Percentiles rank a stretch among this genome's conserved stretches.
Evolutionary conservation across 2,888 invertebrate genomes (phyloP).

Genomic region (Psylliodes chrysocephalus): DNA sequence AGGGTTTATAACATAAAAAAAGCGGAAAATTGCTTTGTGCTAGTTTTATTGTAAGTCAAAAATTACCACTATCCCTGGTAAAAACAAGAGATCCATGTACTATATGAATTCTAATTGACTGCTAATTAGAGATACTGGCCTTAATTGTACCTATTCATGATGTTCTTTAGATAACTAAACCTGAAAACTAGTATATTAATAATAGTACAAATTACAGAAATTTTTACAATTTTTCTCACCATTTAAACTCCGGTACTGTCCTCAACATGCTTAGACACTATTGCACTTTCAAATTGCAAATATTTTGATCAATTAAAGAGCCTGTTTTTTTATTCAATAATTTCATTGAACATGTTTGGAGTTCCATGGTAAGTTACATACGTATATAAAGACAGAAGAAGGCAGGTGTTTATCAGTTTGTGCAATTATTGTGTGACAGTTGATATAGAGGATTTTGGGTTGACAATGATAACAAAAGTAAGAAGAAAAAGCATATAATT

Average conservation of each 20-base stretch:
- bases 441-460: conserved; percentile 10
- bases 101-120: no score
- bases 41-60: no score
- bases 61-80: no score
- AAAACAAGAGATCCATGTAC: no score
- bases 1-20: no score
- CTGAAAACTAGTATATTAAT: no score
- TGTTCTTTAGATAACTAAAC: no score
- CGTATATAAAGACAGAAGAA: conserved; percentile 42
- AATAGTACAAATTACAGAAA: no score
- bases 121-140: no score
- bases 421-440: conserved; percentile 36
- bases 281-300: conserved; percentile 41
- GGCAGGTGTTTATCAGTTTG: conserved; percentile 36
- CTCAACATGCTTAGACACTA: background rate
- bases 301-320: conserved; percentile 43
- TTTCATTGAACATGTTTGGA: conserved; percentile 42
- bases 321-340: conserved; percentile 39
- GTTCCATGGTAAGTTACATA: conserved; percentile 16
- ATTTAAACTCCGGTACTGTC: background rate
- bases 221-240: no score
- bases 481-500: conserved; percentile 21
- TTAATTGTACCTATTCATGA: no score
- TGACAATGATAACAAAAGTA: conserved; percentile 40
- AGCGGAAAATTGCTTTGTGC: no score